phyloP scores from a whole-genome alignment of 2,113 vertebrate species.

The Panthera uncia region DNA sequence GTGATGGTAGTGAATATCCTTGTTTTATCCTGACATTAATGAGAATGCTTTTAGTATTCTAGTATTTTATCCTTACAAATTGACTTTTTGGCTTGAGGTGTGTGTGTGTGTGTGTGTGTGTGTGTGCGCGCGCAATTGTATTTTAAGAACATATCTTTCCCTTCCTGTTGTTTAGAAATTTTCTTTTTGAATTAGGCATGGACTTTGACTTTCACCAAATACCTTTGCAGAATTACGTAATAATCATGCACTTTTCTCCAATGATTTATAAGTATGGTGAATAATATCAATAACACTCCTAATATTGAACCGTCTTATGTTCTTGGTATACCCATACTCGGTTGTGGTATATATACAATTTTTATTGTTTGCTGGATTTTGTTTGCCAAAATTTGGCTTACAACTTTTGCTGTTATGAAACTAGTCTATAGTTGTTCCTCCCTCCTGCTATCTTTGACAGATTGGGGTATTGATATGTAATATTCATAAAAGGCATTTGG shows the following conservation, averaged over 20 bases:
- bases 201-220: background rate
- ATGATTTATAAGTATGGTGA: background rate
- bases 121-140: background rate
- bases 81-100: background rate
- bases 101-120: background rate
- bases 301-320: background rate
- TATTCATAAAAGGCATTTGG: background rate
- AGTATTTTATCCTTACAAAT: background rate
- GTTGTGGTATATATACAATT: background rate
- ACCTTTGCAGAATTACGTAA: background rate
- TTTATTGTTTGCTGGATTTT: background rate
- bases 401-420: background rate
- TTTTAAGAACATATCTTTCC: background rate
- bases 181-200: background rate
- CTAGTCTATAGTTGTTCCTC: background rate
- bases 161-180: background rate
- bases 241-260: background rate
- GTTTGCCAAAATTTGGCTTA: slow-evolving; percentile 11
- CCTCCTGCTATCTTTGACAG: background rate
- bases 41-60: background rate
- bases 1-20: background rate
- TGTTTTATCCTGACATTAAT: background rate
- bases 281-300: background rate
- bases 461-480: background rate
- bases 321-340: background rate